Percentiles rank a stretch among this genome's conserved stretches.
These are phyloP conservation scores for Mythimna albipuncta DNA, from an alignment of 2,888 invertebrate species.

Conservation along the genomic window DNA sequence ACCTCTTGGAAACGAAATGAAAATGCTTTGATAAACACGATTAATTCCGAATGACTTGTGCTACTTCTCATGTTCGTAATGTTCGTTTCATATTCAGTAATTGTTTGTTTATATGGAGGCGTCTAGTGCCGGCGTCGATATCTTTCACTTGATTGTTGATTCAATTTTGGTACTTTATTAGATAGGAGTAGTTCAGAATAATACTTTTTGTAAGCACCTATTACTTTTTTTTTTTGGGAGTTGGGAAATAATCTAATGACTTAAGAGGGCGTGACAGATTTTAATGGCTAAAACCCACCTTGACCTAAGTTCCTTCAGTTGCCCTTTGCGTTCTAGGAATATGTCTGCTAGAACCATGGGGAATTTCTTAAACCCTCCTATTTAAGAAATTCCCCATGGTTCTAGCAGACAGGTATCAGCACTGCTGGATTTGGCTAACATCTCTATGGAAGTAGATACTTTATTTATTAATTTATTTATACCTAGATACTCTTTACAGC, in stretches of 20 bases:
- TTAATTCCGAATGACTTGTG: conserved; percentile 79
- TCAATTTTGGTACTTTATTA: conserved; percentile 42
- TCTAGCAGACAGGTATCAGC: too few relatives aligned
- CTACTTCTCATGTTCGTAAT: conserved; percentile 67
- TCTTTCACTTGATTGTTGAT: conserved; percentile 58
- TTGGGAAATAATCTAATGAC: neutral
- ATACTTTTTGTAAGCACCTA: neutral
- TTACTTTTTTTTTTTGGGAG: neutral
- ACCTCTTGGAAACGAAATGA: conserved; percentile 79
- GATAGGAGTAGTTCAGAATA: neutral
- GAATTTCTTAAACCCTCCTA: too few relatives aligned
- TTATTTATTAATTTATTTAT: too few relatives aligned
- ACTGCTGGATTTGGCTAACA: too few relatives aligned
- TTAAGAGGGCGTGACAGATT: too few relatives aligned
- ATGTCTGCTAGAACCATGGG: too few relatives aligned
- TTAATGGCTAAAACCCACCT: too few relatives aligned
- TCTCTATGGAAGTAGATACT: too few relatives aligned
- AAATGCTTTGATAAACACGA: conserved; percentile 80
- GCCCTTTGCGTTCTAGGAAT: too few relatives aligned
- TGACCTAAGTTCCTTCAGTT: too few relatives aligned
- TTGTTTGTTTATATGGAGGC: conserved; percentile 74
- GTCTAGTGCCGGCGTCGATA: conserved; percentile 41
- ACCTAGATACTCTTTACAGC: too few relatives aligned
- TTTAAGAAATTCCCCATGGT: too few relatives aligned
- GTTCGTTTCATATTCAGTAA: conserved; percentile 72